Evolutionary conservation across 2,113 vertebrate species (phyloP).

Genomic region (Acanthisitta chloris): DNA sequence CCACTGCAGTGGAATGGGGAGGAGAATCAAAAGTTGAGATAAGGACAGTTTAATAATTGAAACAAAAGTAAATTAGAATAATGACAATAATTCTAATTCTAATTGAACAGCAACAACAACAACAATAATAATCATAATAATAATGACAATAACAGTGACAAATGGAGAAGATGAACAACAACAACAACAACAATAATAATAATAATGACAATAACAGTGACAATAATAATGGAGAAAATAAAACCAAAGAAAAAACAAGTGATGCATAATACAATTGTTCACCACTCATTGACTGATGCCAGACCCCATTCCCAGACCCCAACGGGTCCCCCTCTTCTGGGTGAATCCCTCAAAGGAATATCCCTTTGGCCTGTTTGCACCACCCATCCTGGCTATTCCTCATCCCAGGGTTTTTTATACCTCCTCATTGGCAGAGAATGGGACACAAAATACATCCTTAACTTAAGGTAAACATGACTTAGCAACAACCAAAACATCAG

Average conservation of each 20-base stretch:
- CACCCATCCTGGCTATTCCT: neutral
- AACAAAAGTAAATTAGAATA: neutral
- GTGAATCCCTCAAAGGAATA: neutral
- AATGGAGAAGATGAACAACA: too few species aligned
- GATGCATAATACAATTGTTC: too few species aligned
- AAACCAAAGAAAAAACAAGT: neutral
- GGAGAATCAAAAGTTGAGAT: neutral
- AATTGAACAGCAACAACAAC: too few species aligned
- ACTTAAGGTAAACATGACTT: neutral
- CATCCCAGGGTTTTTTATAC: neutral
- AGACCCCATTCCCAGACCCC: neutral
- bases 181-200: too few species aligned
- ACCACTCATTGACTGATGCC: neutral
- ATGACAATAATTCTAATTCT: too few species aligned
- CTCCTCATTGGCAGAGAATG: neutral
- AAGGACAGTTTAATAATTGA: neutral
- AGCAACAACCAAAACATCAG: neutral
- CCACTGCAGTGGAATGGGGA: neutral
- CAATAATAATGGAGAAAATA: neutral
- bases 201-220: too few species aligned
- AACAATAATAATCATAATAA: too few species aligned
- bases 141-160: too few species aligned
- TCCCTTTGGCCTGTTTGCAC: neutral
- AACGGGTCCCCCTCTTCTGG: neutral
- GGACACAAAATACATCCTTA: neutral